Percentiles rank a stretch among this genome's conserved stretches.
These are phyloP conservation scores for Pao palembangensis DNA, from an alignment of 2,113 vertebrate genomes.

Conservation along the genomic window DNA sequence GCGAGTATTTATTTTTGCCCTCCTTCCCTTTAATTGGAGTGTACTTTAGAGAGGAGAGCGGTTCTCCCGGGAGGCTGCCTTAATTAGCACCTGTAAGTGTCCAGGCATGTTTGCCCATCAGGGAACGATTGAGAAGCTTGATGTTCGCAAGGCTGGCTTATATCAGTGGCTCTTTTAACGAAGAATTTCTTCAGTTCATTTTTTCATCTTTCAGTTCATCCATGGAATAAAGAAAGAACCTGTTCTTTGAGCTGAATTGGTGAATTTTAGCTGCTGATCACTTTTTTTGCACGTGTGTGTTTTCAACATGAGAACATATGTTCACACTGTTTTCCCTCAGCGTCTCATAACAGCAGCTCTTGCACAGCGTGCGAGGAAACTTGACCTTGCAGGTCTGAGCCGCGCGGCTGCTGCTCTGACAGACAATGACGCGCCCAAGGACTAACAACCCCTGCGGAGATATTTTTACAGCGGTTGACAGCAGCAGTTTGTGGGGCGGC, in stretches of 20 bases:
- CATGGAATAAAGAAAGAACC: too few species aligned
- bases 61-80: conserved; percentile 33
- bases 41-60: conserved; percentile 46
- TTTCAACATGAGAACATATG: neutral
- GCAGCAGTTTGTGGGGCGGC: conserved; percentile 7
- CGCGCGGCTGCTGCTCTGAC: conserved; percentile 12
- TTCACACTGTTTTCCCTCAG: neutral
- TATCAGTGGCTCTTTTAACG: too few species aligned
- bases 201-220: too few species aligned
- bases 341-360: neutral
- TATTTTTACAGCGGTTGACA: conserved; percentile 26
- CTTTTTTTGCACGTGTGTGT: too few species aligned
- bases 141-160: too few species aligned
- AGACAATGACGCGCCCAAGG: conserved; percentile 37
- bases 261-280: too few species aligned
- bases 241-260: too few species aligned
- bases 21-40: conserved; percentile 44
- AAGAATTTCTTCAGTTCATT: too few species aligned
- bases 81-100: conserved; percentile 58
- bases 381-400: conserved; percentile 23
- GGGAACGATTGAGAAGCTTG: conserved; percentile 1
- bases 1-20: conserved; percentile 20
- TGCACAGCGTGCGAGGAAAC: neutral
- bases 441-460: conserved; percentile 38
- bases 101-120: conserved; percentile 13